Evolutionary conservation across 2,113 vertebrate species (phyloP).

Genomic region (Cygnus atratus): DNA sequence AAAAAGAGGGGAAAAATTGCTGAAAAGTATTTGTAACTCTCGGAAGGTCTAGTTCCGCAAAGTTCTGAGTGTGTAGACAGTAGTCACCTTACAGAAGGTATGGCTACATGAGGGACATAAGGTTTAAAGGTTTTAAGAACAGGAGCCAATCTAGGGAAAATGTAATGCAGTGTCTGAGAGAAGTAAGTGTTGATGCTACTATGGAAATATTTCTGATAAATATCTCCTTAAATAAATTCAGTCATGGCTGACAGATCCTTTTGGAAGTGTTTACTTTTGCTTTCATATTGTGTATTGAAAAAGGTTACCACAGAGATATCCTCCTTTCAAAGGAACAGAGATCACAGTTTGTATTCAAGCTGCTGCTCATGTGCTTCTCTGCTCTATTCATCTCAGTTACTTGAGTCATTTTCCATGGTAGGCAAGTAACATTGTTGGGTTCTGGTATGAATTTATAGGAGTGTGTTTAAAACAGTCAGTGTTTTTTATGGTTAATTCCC

Average conservation of each 20-base stretch:
- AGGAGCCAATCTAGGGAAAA: not conserved
- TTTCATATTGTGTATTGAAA: conserved; percentile 2
- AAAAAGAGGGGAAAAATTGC: not conserved
- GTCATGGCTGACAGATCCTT: conserved; percentile 7
- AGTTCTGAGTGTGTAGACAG: not conserved
- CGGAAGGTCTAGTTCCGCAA: not conserved
- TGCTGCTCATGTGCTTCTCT: not conserved
- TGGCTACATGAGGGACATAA: not conserved
- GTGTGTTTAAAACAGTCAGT: not conserved
- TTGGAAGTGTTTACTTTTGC: conserved; percentile 30
- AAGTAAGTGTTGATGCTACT: not conserved
- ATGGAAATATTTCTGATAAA: conserved; percentile 30
- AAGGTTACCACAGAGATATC: conserved; percentile 5
- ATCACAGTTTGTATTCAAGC: not conserved
- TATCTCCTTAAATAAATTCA: conserved; percentile 9
- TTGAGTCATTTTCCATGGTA: not conserved
- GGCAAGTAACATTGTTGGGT: not conserved
- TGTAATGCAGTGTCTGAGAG: not conserved
- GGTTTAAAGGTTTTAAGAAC: not conserved
- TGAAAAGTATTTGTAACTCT: not conserved
- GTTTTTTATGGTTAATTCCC: not conserved
- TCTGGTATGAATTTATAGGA: not conserved
- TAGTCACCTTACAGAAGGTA: not conserved
- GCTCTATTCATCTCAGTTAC: not conserved
- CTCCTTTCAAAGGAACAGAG: not conserved